Conservation (phyloP, 2,113 vertebrate genomes). For the Neolamprologus sp. region DNA sequence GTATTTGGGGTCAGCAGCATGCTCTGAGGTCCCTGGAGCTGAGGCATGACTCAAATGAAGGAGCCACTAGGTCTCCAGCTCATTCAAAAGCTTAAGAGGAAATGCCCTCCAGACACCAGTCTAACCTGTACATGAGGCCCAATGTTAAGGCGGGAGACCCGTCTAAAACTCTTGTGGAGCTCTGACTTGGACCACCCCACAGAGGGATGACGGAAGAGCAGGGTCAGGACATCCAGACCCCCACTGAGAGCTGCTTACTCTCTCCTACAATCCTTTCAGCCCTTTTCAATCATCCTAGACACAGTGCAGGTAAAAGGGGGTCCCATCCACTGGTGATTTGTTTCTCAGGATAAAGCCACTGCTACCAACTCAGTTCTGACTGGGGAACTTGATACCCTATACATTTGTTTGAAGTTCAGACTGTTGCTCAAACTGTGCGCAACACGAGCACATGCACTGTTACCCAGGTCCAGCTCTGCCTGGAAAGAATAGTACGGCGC, state of each 20-base stretch:
- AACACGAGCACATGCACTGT: slow-evolving; percentile 13
- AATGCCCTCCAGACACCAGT: slow-evolving; percentile 33
- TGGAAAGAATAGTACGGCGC: neutral
- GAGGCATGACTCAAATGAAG: slow-evolving; percentile 52
- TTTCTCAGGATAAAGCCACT: neutral
- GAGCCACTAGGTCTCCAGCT: slow-evolving; percentile 47
- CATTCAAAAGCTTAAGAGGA: slow-evolving; percentile 25
- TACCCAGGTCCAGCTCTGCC: neutral
- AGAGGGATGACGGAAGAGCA: slow-evolving; percentile 19
- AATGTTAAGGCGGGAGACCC: slow-evolving; percentile 3
- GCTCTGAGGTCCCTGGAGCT: slow-evolving; percentile 20
- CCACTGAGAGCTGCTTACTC: slow-evolving; percentile 41
- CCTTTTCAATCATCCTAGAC: slow-evolving; percentile 51
- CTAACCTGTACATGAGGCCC: slow-evolving; percentile 17
- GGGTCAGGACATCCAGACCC: slow-evolving; percentile 23
- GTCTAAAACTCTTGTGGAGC: neutral
- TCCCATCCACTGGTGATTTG: neutral
- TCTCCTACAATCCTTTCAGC: slow-evolving; percentile 44
- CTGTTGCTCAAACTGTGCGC: slow-evolving; percentile 9
- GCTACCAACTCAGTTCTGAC: neutral
- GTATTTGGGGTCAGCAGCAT: slow-evolving; percentile 35
- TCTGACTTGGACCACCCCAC: slow-evolving; percentile 30
- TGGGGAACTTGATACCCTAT: slow-evolving; percentile 5
- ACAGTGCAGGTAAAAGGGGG: slow-evolving; percentile 49
- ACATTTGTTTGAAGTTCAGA: slow-evolving; percentile 13